Base-by-base conservation (phyloP, 2,888 invertebrate genomes). In the Dynastes maya region DNA sequence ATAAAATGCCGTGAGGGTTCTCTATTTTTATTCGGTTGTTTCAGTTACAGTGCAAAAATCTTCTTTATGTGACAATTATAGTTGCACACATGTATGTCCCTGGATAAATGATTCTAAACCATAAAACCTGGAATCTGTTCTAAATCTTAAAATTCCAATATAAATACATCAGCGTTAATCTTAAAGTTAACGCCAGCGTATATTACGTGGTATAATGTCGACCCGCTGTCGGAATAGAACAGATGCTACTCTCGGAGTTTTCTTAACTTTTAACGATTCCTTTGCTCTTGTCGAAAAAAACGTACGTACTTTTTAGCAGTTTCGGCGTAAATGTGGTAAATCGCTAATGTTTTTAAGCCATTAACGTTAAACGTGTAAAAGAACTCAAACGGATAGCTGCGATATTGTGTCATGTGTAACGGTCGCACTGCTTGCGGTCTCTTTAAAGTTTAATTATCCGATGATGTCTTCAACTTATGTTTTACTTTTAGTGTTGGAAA, bases 291-390 rank as follows among this genome's bases (percentile, higher is more conserved):
- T 5, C 22, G 8, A 16, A 58, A 58, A 22, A 58, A 22, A 22
- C 22, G 55, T n/a, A 22, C 16, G 22, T 58, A 58, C 55, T 16
- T 58, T 22, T 58, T 58, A 16, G 22, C 8, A 8, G 22, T 16
- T 58, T 6, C 22, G 22, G 22, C 9, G 22, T 58, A 58, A 58
- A 58, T 9, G 55, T 58, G 22, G 16, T 22, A 27, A 58, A 16
- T 58, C 55, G 55, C 55, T 58, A 58, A 55, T 55, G 55, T 58
- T 58, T 58, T 22, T 58, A 8, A 6, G 16, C 22, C 22, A 58
- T n/a, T 58, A 58, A 58, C 13, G 53, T 53, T 53, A n/a, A 51
- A 51, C 51, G 13, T 16, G n/a, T 53, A 53, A 53, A 53, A 1
- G n/a, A 53, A 13, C n/a, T 53, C 1, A 53, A 53, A 53, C 16